Base-by-base conservation (phyloP, 2,797 vertebrate species). In the Sebastes diaconus region DNA sequence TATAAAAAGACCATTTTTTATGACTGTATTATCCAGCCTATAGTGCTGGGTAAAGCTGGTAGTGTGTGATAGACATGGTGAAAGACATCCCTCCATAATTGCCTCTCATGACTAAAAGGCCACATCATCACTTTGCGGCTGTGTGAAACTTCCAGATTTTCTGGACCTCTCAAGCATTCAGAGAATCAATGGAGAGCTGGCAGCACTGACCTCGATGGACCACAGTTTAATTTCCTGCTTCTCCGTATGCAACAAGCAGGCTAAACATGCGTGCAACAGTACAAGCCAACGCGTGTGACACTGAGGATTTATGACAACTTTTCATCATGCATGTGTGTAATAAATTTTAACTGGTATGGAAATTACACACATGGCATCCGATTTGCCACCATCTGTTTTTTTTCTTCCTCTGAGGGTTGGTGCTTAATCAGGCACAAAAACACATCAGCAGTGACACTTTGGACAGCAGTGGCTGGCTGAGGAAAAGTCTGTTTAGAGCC, bases 401-500 rank as follows among this genome's bases (percentile, higher is more conserved):
- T 57, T 55, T 25, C 63, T 67, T 57, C 54, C 54, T 70, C 54
- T 30, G 69, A 68, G 18, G 14, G 20, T 12, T 77, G 46, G 30
- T 52, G 68, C 68, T 75, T 58, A 77, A 88, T 91, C 70, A 59
- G 60, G 58, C 34, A 77, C 67, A 81, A 70, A 76, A 80, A 68
- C 72, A 77, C 67, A 81, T 68, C 69, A 58, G 54, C 50, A 75
- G 77, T 79, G 79, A 77, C 77, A 87, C 34, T 75, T 79, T 77
- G 80, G 84, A 80, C 84, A 73, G 79, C 39, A 55, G 42, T 24
- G 32, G 61, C 71, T 80, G 70, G 60, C 58, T 34, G 83, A 83
- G 79, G 82, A 77, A 87, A 75, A 80, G 76, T 89, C 82, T 85
- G 83, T 84, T 89, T 88, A 81, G 78, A 82, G 76, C 32, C 76